phyloP scores from a whole-genome alignment of 2,113 vertebrate species.

The Platysteira castanea region DNA sequence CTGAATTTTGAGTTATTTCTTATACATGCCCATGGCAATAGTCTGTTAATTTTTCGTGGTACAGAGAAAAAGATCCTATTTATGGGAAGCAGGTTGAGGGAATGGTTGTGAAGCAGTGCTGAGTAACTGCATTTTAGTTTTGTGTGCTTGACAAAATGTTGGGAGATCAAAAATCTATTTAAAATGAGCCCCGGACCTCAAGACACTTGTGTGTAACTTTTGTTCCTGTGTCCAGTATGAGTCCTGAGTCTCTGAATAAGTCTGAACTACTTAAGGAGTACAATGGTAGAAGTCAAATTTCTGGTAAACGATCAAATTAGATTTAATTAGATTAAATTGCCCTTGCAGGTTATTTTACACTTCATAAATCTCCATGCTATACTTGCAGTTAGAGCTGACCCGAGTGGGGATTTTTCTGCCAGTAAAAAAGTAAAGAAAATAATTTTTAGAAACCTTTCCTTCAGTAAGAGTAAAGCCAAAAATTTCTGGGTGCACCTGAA shows the following conservation, averaged over 20 bases:
- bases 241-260: background rate
- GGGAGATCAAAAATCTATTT: background rate
- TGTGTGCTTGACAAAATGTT: background rate
- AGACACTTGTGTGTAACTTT: background rate
- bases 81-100: background rate
- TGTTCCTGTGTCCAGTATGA: background rate
- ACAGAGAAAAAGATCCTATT: background rate
- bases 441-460: background rate
- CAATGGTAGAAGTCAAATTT: background rate
- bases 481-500: background rate
- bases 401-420: background rate
- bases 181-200: background rate
- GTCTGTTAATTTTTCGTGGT: background rate
- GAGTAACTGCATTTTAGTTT: background rate
- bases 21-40: background rate
- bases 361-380: background rate
- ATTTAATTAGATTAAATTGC: background rate
- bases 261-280: background rate
- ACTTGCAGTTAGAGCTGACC: background rate
- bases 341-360: background rate
- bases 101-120: accelerated
- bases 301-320: background rate
- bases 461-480: background rate
- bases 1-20: background rate
- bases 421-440: background rate